phyloP scores from a whole-genome alignment of 2,797 vertebrate species.

The Macroramphosus scolopax region DNA sequence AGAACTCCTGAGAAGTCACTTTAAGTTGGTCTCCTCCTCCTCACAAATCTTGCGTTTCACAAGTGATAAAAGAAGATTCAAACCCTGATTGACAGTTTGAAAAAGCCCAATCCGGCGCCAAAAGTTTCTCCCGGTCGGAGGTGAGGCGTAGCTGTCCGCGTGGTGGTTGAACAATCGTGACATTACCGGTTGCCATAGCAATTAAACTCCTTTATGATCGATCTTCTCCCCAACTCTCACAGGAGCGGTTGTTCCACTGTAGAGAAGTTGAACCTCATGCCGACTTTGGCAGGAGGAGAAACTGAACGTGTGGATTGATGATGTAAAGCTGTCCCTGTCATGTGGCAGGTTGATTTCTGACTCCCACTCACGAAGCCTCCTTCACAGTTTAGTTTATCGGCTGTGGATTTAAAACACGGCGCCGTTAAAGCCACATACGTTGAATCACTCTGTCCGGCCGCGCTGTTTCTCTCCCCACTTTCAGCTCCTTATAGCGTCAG shows the following conservation, averaged over 20 bases:
- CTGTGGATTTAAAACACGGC: constrained; percentile 17
- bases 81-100: no score
- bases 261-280: no score
- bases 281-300: background rate
- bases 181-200: no score
- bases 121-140: no score
- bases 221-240: no score
- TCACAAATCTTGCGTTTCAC: constrained; percentile 25
- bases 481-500: constrained; percentile 6
- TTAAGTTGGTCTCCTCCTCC: constrained; percentile 40
- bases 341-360: background rate
- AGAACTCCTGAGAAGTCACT: constrained; percentile 49
- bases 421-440: constrained; percentile 21
- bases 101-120: no score
- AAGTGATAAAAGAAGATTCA: constrained; percentile 37
- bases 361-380: constrained; percentile 13
- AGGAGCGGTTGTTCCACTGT: no score
- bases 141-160: no score
- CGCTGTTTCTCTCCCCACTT: background rate
- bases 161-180: no score
- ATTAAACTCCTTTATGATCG: no score
- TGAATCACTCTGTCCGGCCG: background rate
- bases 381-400: constrained; percentile 5
- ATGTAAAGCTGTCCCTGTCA: no score
- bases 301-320: background rate